These are phyloP conservation scores for Octopus bimaculoides DNA, from an alignment of 1,140 invertebrate genomes.

Conservation along the genomic window DNA sequence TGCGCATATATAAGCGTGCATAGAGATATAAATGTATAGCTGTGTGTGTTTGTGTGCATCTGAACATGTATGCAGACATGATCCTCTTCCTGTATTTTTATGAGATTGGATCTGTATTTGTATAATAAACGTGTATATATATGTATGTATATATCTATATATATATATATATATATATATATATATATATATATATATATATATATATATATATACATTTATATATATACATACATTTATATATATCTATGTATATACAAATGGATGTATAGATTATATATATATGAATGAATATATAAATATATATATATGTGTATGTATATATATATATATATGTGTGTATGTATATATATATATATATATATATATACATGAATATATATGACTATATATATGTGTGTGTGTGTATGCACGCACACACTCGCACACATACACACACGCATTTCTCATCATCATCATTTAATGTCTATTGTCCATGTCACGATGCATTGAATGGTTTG, in stretches of 20 bases:
- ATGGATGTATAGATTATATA: not conserved
- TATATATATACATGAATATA: not conserved
- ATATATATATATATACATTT: not conserved
- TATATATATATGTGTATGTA: not conserved
- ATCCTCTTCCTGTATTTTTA: too few relatives aligned
- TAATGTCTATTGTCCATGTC: too few relatives aligned
- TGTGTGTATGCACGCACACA: not conserved
- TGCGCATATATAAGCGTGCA: not conserved
- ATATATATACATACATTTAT: not conserved
- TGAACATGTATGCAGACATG: not conserved
- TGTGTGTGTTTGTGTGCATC: not conserved
- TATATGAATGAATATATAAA: not conserved
- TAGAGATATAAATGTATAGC: not conserved
- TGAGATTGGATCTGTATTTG: not conserved
- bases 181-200: not conserved
- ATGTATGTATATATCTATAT: not conserved
- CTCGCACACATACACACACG: not conserved
- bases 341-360: not conserved
- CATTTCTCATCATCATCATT: too few relatives aligned
- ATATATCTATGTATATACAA: not conserved
- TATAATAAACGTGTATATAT: not conserved
- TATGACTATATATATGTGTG: not conserved
- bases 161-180: not conserved
- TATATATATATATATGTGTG: not conserved
- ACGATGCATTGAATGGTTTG: too few relatives aligned